These are phyloP conservation scores for Trileptium ribeirensis DNA, from an alignment of 2,888 invertebrate species.

Conservation along the genomic window DNA sequence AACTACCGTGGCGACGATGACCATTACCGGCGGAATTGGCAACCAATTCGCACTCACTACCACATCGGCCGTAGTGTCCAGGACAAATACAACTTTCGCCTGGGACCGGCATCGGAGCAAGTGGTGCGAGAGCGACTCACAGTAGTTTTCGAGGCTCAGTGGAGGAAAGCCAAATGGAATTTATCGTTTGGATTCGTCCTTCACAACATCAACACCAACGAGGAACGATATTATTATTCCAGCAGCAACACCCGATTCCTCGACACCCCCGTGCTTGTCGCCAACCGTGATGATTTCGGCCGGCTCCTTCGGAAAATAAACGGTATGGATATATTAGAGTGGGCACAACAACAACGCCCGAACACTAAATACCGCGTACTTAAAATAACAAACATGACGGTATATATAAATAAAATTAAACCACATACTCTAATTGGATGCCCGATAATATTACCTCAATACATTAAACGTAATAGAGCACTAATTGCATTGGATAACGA, in stretches of 20 bases:
- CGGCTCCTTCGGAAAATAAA: no score
- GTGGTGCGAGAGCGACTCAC: not conserved
- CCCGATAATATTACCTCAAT: not conserved
- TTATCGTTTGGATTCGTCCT: not conserved
- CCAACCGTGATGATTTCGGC: no score
- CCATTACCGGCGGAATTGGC: not conserved
- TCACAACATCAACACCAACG: not conserved
- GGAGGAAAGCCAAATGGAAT: not conserved
- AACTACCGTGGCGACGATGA: not conserved
- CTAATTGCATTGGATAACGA: not conserved
- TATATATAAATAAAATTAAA: not conserved
- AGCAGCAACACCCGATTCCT: not conserved
- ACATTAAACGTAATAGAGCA: not conserved
- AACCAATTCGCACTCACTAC: not conserved
- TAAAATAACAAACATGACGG: not conserved
- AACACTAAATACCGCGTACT: not conserved
- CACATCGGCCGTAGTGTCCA: not conserved
- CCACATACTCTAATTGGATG: not conserved
- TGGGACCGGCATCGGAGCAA: not conserved
- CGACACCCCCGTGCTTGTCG: no score
- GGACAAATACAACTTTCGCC: not conserved
- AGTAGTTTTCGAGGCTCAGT: not conserved
- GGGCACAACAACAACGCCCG: not conserved
- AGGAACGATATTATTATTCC: not conserved
- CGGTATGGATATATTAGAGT: not conserved